Evolutionary conservation across 2,888 invertebrate species (phyloP).

Genomic region (Nomada flava): DNA sequence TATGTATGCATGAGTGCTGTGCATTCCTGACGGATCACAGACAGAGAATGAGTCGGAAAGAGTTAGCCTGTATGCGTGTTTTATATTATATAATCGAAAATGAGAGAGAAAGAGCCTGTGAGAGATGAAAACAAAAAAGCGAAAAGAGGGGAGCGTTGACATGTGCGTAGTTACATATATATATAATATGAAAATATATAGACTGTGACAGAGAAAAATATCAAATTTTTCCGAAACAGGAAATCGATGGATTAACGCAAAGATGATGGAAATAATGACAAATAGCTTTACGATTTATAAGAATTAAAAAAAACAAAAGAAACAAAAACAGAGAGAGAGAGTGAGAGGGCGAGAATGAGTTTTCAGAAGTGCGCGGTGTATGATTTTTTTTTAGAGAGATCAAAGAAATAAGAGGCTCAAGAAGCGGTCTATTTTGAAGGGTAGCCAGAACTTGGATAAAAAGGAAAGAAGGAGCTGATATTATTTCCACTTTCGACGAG

Average conservation of each 20-base stretch:
- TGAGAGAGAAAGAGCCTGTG: conserved; percentile 42
- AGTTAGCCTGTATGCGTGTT: conserved; percentile 7
- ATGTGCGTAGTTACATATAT: conserved; percentile 48
- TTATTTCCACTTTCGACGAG: conserved; percentile 62
- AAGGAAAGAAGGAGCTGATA: conserved; percentile 53
- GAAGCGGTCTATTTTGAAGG: conserved; percentile 69
- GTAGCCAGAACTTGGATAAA: conserved; percentile 49
- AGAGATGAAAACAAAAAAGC: conserved; percentile 28
- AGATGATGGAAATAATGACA: conserved; percentile 59
- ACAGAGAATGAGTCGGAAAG: conserved; percentile 10
- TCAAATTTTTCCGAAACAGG: conserved; percentile 50
- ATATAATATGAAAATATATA: conserved; percentile 24
- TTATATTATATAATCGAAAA: conserved; percentile 24
- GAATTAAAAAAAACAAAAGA: conserved; percentile 29
- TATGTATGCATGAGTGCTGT: not conserved
- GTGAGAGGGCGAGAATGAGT: conserved; percentile 36
- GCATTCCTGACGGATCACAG: conserved; percentile 24
- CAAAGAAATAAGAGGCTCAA: conserved; percentile 69
- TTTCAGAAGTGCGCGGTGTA: conserved; percentile 66
- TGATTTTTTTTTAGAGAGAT: conserved; percentile 53
- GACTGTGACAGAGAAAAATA: conserved; percentile 40
- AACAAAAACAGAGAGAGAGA: conserved; percentile 1
- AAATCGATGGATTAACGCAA: conserved; percentile 44
- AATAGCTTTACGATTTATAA: conserved; percentile 76
- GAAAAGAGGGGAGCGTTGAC: conserved; percentile 39